Percentiles rank a stretch among this genome's conserved stretches.
These are phyloP conservation scores for Vanacampus margaritifer DNA, from an alignment of 2,113 vertebrate genomes.

Conservation along the genomic window DNA sequence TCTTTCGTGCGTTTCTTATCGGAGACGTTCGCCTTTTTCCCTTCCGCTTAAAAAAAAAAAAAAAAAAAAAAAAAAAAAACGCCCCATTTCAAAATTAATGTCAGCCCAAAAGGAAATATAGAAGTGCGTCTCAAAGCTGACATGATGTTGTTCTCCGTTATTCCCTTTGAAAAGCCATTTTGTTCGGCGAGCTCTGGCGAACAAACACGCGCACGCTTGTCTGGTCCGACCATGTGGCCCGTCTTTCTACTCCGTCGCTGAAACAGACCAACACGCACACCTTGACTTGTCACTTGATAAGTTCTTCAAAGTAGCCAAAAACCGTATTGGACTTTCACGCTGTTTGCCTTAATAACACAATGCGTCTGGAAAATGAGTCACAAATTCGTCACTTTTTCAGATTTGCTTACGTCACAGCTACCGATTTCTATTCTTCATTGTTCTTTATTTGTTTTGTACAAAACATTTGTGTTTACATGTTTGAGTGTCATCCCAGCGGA, in stretches of 20 bases:
- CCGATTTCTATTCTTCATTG: too few relatives aligned
- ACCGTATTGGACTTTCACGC: not conserved
- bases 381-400: too few relatives aligned
- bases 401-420: too few relatives aligned
- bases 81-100: constrained; percentile 68
- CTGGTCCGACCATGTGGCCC: constrained; percentile 37
- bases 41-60: not conserved
- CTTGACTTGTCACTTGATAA: too few relatives aligned
- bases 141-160: constrained; percentile 72
- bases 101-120: constrained; percentile 54
- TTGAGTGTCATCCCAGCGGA: too few relatives aligned
- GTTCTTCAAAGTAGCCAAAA: not conserved
- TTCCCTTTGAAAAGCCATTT: constrained; percentile 75
- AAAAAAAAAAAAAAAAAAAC: constrained; percentile 26
- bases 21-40: constrained; percentile 43
- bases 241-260: constrained; percentile 25
- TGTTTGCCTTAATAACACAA: too few relatives aligned
- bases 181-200: constrained; percentile 50
- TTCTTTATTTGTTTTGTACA: too few relatives aligned
- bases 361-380: too few relatives aligned
- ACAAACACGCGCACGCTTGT: constrained; percentile 47
- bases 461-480: too few relatives aligned
- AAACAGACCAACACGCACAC: constrained; percentile 11
- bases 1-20: constrained; percentile 45
- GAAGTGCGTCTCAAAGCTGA: constrained; percentile 66